These are phyloP conservation scores for Bradypodion pumilum DNA, from an alignment of 2,797 vertebrate genomes.

Conservation along the genomic window DNA sequence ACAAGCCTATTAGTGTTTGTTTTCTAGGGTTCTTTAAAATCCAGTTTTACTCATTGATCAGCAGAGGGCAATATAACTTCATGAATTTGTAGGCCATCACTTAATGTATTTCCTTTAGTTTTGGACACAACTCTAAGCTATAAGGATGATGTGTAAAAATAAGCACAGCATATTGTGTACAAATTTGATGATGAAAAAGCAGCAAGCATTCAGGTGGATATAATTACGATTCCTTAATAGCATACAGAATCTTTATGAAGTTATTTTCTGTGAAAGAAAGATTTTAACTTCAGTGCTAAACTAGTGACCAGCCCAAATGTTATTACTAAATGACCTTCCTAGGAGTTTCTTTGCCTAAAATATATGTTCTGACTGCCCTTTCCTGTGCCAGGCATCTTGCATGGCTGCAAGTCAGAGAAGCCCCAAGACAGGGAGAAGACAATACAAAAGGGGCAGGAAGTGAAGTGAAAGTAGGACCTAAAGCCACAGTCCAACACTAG, in stretches of 20 bases:
- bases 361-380: neutral
- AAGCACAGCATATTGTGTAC: slow-evolving; percentile 49
- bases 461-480: too few species aligned
- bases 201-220: slow-evolving; percentile 53
- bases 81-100: slow-evolving; percentile 41
- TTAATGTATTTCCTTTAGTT: slow-evolving; percentile 46
- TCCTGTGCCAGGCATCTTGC: too few species aligned
- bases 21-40: slow-evolving; percentile 24
- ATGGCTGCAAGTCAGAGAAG: too few species aligned
- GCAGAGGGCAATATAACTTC: slow-evolving; percentile 73
- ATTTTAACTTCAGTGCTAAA: slow-evolving; percentile 18
- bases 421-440: too few species aligned
- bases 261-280: slow-evolving; percentile 14
- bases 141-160: slow-evolving; percentile 53
- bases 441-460: too few species aligned
- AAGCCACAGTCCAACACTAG: too few species aligned
- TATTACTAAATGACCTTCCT: slow-evolving; percentile 2
- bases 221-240: slow-evolving; percentile 46
- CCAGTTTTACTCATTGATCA: slow-evolving; percentile 61
- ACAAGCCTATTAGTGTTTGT: neutral
- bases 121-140: slow-evolving; percentile 55
- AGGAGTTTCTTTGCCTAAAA: slow-evolving; percentile 1
- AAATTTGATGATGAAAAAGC: slow-evolving; percentile 61
- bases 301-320: slow-evolving; percentile 19
- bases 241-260: slow-evolving; percentile 42